Percentiles rank a stretch among this genome's conserved stretches.
Conservation (phyloP, 2,888 invertebrate species). For the Boloria euphrosyne region DNA sequence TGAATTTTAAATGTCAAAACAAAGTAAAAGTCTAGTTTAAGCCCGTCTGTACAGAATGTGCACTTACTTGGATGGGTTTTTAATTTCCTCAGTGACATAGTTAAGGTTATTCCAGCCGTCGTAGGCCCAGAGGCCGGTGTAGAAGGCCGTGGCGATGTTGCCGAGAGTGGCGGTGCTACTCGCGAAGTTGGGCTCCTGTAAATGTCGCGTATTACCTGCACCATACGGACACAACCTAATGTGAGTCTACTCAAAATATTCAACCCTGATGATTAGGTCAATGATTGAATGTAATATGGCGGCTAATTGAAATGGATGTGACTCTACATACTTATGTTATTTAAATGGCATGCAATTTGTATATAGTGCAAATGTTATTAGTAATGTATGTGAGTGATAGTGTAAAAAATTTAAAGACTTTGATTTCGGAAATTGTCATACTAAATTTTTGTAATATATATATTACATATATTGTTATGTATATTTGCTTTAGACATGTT, state of each 20-base stretch:
- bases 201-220: conserved; percentile 93
- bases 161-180: conserved; percentile 88
- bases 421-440: conserved; percentile 4
- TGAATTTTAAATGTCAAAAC: no score
- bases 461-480: conserved; percentile 4
- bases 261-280: conserved; percentile 55
- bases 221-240: conserved; percentile 79
- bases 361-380: conserved; percentile 12
- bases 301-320: conserved; percentile 16
- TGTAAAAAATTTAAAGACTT: conserved; percentile 1
- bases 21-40: no score
- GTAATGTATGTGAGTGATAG: conserved; percentile 7
- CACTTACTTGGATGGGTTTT: conserved; percentile 94
- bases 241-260: conserved; percentile 67
- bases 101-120: conserved; percentile 99
- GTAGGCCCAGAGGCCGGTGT: conserved; percentile 97
- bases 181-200: conserved; percentile 89
- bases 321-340: not conserved
- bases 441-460: not conserved
- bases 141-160: conserved; percentile 96
- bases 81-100: conserved; percentile 99
- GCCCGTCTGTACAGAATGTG: not conserved
- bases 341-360: conserved; percentile 1
- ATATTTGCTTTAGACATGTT: conserved; percentile 15
- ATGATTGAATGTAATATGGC: conserved; percentile 31